Percentiles rank a stretch among this genome's conserved stretches.
Conservation (phyloP, 2,797 vertebrate species). For the Tragelaphus eurycerus region DNA sequence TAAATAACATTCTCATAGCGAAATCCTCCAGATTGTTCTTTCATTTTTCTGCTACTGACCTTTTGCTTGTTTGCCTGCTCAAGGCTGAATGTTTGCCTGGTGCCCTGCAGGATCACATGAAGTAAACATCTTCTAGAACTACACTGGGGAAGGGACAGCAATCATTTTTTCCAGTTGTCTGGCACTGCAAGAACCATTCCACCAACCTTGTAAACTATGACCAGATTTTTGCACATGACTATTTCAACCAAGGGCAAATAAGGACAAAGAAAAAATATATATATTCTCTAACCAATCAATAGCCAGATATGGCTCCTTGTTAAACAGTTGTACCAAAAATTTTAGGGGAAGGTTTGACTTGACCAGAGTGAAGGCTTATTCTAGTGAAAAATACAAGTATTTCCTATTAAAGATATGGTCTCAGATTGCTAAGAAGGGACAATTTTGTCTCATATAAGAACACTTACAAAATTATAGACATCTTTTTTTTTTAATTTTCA, state of each 20-base stretch:
- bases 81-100: slow-evolving; percentile 47
- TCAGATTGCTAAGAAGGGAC: neutral
- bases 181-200: neutral
- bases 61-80: slow-evolving; percentile 56
- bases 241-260: slow-evolving; percentile 43
- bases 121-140: slow-evolving; percentile 26
- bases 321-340: neutral
- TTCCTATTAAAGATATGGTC: neutral
- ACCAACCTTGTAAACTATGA: neutral
- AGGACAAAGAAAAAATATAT: slow-evolving; percentile 30
- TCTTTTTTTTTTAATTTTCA: neutral
- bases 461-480: slow-evolving; percentile 19
- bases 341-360: slow-evolving; percentile 14
- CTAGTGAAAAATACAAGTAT: slow-evolving; percentile 6
- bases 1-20: slow-evolving; percentile 17
- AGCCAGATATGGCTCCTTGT: neutral
- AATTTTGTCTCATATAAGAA: neutral
- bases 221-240: slow-evolving; percentile 12
- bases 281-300: neutral
- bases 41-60: slow-evolving; percentile 20
- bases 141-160: neutral
- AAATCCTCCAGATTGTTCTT: slow-evolving; percentile 20
- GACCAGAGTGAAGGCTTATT: neutral
- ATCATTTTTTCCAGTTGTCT: neutral
- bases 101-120: neutral